A percentile compares a stretch with the other conserved stretches of the same genome.
Evolutionary conservation across 2,113 vertebrate genomes (phyloP).

Genomic region (Myiozetetes cayanensis): DNA sequence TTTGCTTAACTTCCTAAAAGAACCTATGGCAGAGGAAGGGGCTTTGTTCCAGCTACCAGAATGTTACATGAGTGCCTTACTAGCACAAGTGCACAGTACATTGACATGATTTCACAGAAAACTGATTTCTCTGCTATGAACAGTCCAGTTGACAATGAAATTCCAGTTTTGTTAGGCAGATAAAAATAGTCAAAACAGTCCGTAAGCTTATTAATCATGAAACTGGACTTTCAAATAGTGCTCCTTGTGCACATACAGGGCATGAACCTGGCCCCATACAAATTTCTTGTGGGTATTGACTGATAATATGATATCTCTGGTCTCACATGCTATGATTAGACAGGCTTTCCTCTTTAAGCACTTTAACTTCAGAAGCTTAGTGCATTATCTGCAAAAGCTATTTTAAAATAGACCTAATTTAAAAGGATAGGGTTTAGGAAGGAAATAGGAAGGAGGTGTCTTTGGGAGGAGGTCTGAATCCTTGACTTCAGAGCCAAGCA

Average conservation of each 20-base stretch:
- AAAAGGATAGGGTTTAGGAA: background rate
- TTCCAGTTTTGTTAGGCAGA: background rate
- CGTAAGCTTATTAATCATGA: background rate
- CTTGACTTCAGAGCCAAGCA: background rate
- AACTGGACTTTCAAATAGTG: background rate
- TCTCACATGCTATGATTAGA: slow-evolving; percentile 11
- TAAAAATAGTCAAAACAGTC: background rate
- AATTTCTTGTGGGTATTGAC: background rate
- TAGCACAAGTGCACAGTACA: background rate
- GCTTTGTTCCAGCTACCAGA: background rate
- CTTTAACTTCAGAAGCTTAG: slow-evolving; percentile 1
- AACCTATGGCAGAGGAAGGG: background rate
- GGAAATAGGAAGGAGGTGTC: background rate
- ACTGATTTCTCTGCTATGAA: background rate
- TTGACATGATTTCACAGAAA: background rate
- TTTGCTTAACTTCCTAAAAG: background rate
- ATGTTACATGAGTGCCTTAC: background rate
- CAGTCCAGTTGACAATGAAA: background rate
- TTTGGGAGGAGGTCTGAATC: background rate
- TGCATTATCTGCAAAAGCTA: background rate
- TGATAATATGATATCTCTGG: slow-evolving; percentile 21
- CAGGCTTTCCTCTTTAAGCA: slow-evolving; percentile 19
- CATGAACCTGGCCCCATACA: background rate
- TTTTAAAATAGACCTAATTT: background rate
- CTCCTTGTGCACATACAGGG: background rate